A percentile compares a stretch with the other conserved stretches of the same genome.
Evolutionary conservation across 2,888 invertebrate species (phyloP).

Genomic region (Polyommatus iphigenia): DNA sequence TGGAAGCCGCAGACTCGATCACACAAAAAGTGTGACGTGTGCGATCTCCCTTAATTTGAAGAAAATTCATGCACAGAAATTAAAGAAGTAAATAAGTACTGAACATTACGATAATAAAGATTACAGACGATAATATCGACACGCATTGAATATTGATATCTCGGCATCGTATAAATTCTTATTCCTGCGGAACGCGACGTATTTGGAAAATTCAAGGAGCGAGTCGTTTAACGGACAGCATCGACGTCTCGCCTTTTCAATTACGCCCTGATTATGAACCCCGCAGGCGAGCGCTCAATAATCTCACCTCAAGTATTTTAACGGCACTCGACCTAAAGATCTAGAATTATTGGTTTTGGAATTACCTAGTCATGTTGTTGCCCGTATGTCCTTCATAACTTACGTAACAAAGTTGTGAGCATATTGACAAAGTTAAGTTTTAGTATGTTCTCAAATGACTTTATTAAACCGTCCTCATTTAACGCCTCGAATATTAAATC

Average conservation of each 20-base stretch:
- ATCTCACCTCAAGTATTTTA: slow-evolving; percentile 23
- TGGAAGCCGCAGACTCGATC: no score
- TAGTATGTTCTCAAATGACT: not conserved
- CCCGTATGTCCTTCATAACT: not conserved
- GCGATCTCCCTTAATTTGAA: no score
- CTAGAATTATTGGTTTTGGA: no score
- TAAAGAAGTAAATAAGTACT: slow-evolving; percentile 32
- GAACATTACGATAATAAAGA: not conserved
- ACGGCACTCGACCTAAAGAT: slow-evolving; percentile 1
- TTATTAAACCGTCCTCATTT: not conserved
- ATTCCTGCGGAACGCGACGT: slow-evolving; percentile 55
- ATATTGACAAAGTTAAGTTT: not conserved
- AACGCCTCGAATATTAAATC: not conserved
- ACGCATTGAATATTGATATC: slow-evolving; percentile 12
- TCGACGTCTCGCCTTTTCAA: slow-evolving; percentile 56
- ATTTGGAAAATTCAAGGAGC: slow-evolving; percentile 73
- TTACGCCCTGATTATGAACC: slow-evolving; percentile 67
- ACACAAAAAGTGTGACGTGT: no score
- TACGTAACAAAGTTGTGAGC: not conserved
- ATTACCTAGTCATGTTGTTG: no score
- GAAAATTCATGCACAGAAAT: not conserved
- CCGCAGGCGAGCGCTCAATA: slow-evolving; percentile 17
- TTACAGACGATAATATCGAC: not conserved
- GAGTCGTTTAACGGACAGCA: slow-evolving; percentile 66
- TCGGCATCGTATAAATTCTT: not conserved